phyloP scores from a whole-genome alignment of 1,140 invertebrate genomes.

The Tetramorium simillimum region DNA sequence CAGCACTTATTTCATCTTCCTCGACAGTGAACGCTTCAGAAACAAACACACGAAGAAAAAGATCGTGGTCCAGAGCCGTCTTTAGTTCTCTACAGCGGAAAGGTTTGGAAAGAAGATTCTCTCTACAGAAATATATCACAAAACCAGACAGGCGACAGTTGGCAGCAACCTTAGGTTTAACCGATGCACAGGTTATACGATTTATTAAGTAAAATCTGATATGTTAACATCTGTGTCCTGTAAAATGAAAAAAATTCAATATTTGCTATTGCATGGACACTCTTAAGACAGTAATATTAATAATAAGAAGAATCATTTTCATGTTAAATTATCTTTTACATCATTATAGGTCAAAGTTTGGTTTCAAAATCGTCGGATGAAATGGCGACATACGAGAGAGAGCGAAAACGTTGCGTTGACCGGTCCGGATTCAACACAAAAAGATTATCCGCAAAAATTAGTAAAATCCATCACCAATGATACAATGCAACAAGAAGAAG shows the following conservation, averaged over 20 bases:
- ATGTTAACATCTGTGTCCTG: background rate
- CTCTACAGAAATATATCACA: slow-evolving; percentile 97
- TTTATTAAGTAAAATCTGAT: background rate
- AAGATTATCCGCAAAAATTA: slow-evolving; percentile 73
- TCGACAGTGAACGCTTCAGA: slow-evolving; percentile 53
- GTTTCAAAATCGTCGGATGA: slow-evolving; percentile 97
- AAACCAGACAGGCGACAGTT: slow-evolving; percentile 96
- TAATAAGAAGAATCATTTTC: background rate
- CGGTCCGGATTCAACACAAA: slow-evolving; percentile 66
- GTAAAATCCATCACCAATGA: slow-evolving; percentile 70
- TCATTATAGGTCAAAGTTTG: slow-evolving; percentile 93
- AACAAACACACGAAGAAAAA: slow-evolving; percentile 89
- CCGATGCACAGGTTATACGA: slow-evolving; percentile 91
- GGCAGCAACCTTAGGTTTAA: slow-evolving; percentile 95
- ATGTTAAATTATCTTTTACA: background rate
- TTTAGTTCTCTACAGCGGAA: slow-evolving; percentile 96
- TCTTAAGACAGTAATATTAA: slow-evolving; percentile 29
- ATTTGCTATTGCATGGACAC: background rate
- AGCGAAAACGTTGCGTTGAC: slow-evolving; percentile 80
- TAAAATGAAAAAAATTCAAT: background rate
- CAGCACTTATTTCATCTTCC: slow-evolving; percentile 65
- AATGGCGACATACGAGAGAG: slow-evolving; percentile 95
- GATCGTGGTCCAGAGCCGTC: slow-evolving; percentile 97
- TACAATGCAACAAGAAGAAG: slow-evolving; percentile 67
- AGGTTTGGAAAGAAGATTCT: slow-evolving; percentile 95